Base-by-base conservation (phyloP, 2,888 invertebrate genomes). In the Hypomecis atomaria region DNA sequence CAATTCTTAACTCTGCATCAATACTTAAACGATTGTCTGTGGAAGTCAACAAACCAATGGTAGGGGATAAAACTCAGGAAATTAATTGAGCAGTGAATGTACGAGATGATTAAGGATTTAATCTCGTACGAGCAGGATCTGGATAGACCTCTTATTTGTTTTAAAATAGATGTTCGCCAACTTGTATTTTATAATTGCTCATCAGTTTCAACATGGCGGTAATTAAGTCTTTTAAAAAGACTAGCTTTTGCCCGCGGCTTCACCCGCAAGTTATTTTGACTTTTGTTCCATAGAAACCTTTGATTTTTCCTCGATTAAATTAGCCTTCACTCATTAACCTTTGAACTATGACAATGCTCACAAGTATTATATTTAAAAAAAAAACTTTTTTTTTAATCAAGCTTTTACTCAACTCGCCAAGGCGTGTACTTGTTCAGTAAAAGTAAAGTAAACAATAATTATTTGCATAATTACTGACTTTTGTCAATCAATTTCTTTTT, bases 41-140 rank as follows among this genome's bases (percentile, higher is more conserved):
- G n/a, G n/a, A 5, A 4, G 43, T 38, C 45, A 23, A 10, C 54
- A n/a, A n/a, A 37, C 13, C 59, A 44, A 45, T 58, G 36, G 65
- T 65, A 66, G 47, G 55, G 58, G 55, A 9, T 6, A 40, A 59
- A 61, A 42, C 58, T 56, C 11, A 55, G 49, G 62, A 52, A 66
- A 70, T 66, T 67, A 66, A 67, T 66, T 59, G 66, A 66, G 43
- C 62, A 59, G 44, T 38, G 52, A 60, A 11, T 49, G 56, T 42
- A 56, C 49, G 61, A 11, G 67, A 78, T 83, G 82, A 84, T 84
- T 81, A 78, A 84, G 75, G 76, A 79, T 82, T 83, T 84, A 84
- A 85, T 84, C 77, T 79, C 65, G 65, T 33, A 47, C 52, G 57
- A 57, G 37, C 52, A 40, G 36, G 37, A 63, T 55, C 63, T 54